Evolutionary conservation across 2,113 vertebrate species (phyloP).

Genomic region (Osmerus mordax): DNA sequence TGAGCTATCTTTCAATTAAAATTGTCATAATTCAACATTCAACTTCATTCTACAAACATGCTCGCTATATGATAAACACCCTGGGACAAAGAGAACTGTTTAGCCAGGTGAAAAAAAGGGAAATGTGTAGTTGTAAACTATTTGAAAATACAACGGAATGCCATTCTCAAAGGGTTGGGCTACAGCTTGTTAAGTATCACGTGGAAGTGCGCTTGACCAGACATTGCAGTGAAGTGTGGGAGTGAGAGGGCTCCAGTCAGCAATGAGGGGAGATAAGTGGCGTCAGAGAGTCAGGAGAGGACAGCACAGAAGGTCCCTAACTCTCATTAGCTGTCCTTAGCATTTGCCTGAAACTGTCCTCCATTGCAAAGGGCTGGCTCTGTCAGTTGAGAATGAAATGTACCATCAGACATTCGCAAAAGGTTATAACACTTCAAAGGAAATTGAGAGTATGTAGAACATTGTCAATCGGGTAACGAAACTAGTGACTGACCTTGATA

Average conservation of each 20-base stretch:
- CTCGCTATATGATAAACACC: not conserved
- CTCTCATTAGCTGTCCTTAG: constrained; percentile 1
- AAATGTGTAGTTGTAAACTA: not conserved
- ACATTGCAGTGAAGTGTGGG: not conserved
- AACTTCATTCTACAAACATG: not conserved
- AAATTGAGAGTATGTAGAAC: no score
- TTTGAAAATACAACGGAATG: not conserved
- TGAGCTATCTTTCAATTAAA: not conserved
- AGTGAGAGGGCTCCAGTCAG: constrained; percentile 1
- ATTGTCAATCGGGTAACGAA: no score
- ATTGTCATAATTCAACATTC: not conserved
- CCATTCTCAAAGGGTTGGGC: not conserved
- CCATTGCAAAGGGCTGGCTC: not conserved
- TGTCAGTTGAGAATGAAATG: not conserved
- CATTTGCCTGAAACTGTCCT: constrained; percentile 4
- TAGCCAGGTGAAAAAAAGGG: not conserved
- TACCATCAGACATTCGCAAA: not conserved
- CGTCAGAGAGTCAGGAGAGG: not conserved
- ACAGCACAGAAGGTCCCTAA: constrained; percentile 2
- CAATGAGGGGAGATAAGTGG: constrained; percentile 4
- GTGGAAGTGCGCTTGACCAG: not conserved
- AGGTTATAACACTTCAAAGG: not conserved
- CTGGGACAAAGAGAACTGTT: not conserved
- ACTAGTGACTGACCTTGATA: no score
- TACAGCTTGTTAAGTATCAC: not conserved